Percentiles rank a stretch among this genome's conserved stretches.
Conservation (phyloP, 2,888 invertebrate species). For the Tricholauxania praeusta region DNA sequence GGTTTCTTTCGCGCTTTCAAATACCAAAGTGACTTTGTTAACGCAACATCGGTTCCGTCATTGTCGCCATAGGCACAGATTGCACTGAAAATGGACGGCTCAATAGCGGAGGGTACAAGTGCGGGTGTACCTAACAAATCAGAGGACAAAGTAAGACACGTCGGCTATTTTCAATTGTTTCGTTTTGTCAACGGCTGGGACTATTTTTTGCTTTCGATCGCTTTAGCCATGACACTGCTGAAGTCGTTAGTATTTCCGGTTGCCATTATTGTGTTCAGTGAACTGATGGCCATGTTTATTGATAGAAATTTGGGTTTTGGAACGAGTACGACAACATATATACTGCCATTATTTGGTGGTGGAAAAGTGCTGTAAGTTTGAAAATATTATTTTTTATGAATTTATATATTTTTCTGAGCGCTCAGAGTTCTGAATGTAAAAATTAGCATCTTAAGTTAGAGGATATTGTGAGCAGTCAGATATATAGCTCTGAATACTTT, state of each 20-base stretch:
- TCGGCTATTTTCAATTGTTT: constrained; percentile 64
- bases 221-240: constrained; percentile 71
- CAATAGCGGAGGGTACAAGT: neutral
- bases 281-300: constrained; percentile 76
- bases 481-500: neutral
- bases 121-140: constrained; percentile 22
- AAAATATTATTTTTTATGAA: neutral
- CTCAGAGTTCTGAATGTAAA: neutral
- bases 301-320: constrained; percentile 72
- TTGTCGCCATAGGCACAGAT: too few species aligned
- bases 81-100: too few species aligned
- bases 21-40: too few species aligned
- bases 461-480: neutral
- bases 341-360: constrained; percentile 74
- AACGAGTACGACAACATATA: constrained; percentile 71
- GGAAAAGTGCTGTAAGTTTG: constrained; percentile 71
- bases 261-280: constrained; percentile 77
- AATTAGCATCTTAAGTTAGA: too few species aligned
- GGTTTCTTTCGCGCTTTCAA: too few species aligned
- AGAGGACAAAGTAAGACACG: constrained; percentile 41
- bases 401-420: neutral
- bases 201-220: constrained; percentile 69
- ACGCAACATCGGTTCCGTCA: too few species aligned
- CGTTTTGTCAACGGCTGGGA: constrained; percentile 74
- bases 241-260: constrained; percentile 75